These are phyloP conservation scores for Cyanoramphus novaezelandiae DNA, from an alignment of 2,113 vertebrate genomes.

Conservation along the genomic window DNA sequence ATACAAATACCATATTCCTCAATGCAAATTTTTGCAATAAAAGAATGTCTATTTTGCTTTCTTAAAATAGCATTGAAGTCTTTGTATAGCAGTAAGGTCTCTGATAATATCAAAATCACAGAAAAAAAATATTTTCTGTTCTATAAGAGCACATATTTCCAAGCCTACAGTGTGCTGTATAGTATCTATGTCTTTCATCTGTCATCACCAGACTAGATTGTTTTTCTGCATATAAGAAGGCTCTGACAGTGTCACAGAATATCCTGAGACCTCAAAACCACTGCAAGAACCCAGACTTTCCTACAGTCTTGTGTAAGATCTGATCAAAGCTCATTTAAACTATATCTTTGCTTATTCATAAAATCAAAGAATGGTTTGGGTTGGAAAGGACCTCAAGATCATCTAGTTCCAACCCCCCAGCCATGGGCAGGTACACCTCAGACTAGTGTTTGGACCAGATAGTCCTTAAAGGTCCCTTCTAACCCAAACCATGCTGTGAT, in stretches of 20 bases:
- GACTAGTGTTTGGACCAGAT: not conserved
- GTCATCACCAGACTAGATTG: not conserved
- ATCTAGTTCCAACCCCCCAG: not conserved
- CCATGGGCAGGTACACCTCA: not conserved
- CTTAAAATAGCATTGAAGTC: slow-evolving; percentile 59
- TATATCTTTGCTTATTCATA: not conserved
- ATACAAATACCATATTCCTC: slow-evolving; percentile 73
- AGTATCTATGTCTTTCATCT: not conserved
- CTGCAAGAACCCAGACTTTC: not conserved
- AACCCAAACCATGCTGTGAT: no score
- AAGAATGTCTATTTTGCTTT: slow-evolving; percentile 28
- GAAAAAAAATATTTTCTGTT: not conserved
- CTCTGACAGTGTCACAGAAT: not conserved
- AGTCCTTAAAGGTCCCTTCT: not conserved
- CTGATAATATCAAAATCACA: not conserved
- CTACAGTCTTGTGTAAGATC: not conserved
- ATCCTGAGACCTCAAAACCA: not conserved
- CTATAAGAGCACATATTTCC: not conserved
- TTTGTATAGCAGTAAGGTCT: slow-evolving; percentile 15
- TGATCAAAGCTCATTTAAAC: not conserved
- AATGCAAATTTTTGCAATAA: slow-evolving; percentile 67
- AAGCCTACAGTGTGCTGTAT: not conserved
- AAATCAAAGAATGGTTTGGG: not conserved
- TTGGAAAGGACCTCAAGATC: not conserved
- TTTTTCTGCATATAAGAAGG: not conserved